Base-by-base conservation (phyloP, 2,797 vertebrate genomes). In the Propithecus perrieri region DNA sequence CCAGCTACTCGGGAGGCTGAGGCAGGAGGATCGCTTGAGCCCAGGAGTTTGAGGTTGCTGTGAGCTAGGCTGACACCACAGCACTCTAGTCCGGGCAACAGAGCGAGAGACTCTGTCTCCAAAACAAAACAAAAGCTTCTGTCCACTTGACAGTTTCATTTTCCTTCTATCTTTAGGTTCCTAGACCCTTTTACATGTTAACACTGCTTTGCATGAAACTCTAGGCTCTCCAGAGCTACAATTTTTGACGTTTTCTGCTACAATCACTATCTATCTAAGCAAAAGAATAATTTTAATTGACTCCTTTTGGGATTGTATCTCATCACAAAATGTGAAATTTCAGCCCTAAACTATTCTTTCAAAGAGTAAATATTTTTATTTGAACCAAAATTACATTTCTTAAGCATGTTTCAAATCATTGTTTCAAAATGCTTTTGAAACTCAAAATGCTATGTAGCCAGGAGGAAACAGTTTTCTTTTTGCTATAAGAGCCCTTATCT, bases 241-340 rank as follows among this genome's bases (percentile, higher is more conserved):
- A 50, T 41, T 91, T 87, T 93, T 96, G 65, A 48, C 61, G 53
- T 71, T 89, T 97, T 85, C 46, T 74, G 14, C 15, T 91, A 8
- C 81, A 83, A 71, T 50, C 80, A 17, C 28, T 94, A 71, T 41
- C 85, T 79, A 83, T 80, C 33, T 95, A 81, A 96, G 24, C 35
- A 72, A 75, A 94, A 93, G 18, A 75, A 90, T 59, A 72, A 84
- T 89, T 94, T 74, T 81, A 78, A 85, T 61, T 72, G 2, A 76
- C 24, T 55, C 2, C 8, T 89, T 85, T 76, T 7, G 41, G 46
- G 9, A 4, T 88, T 80, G 8, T 7, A 79, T 78, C 38, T 86
- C 69, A 94, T 57, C 10, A 86, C 33, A 89, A 97, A 91, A 88
- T 48, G 43, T 88, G 55, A 57, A 89, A 94, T 95, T 94, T 94